Percentiles rank a stretch among this genome's conserved stretches.
phyloP scores from a whole-genome alignment of 2,797 vertebrate genomes.

The Meriones psammophilus region DNA sequence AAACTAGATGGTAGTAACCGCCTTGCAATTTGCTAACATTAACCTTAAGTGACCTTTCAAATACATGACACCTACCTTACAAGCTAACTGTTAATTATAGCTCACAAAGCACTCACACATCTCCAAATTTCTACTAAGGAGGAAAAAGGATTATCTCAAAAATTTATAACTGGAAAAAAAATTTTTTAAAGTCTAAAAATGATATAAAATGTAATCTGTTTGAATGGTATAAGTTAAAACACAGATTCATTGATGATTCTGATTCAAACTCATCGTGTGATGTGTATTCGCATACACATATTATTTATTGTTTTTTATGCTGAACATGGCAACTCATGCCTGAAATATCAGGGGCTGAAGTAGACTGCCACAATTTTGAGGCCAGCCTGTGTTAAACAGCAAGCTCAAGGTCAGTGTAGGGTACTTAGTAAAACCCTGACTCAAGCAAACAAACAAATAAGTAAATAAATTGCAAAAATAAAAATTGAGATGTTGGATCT shows the following conservation, averaged over 20 bases:
- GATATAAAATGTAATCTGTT: conserved; percentile 61
- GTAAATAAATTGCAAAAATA: background rate
- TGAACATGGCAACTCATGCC: background rate
- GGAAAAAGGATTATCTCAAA: conserved; percentile 16
- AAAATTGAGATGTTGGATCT: background rate
- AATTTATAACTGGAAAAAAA: conserved; percentile 20
- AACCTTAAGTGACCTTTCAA: conserved; percentile 76
- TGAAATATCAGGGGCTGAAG: background rate
- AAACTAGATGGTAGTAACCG: conserved; percentile 28
- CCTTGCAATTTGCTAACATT: conserved; percentile 68
- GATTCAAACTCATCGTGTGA: background rate
- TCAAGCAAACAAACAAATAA: background rate
- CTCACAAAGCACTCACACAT: conserved; percentile 49
- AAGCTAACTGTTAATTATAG: conserved; percentile 45
- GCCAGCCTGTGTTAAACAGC: background rate
- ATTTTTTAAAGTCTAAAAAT: background rate
- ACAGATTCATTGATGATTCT: conserved; percentile 28
- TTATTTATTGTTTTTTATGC: background rate
- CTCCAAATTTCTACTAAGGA: conserved; percentile 38
- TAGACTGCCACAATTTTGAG: background rate
- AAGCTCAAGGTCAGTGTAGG: background rate
- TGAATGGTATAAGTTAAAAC: conserved; percentile 40
- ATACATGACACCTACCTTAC: background rate
- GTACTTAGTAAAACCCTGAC: background rate
- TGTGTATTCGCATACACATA: background rate